phyloP scores from a whole-genome alignment of 1,140 invertebrate species.

The Zelostemma sp. region DNA sequence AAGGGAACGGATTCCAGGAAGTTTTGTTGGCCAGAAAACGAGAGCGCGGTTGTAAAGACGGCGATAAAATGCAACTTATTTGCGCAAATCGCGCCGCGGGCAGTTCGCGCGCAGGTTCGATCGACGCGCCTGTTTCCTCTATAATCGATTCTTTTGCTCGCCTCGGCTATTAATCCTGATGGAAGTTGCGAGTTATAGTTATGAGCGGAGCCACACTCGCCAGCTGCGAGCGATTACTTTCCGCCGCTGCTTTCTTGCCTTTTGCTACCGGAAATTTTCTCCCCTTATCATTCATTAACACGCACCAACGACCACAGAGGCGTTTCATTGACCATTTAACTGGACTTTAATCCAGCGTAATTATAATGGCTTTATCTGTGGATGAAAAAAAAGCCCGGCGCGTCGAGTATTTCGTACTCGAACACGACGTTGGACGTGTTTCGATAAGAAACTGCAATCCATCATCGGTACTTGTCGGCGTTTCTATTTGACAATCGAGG shows the following conservation, averaged over 20 bases:
- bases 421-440: conserved; percentile 35
- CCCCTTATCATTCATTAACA: neutral
- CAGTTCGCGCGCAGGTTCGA: neutral
- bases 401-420: no score
- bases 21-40: no score
- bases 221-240: conserved; percentile 5
- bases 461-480: neutral
- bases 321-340: neutral
- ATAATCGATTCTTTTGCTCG: conserved; percentile 12
- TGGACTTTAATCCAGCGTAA: neutral
- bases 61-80: conserved; percentile 5
- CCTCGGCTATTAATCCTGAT: conserved; percentile 9
- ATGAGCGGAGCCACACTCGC: conserved; percentile 2
- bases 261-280: conserved; percentile 5
- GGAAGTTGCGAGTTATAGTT: conserved; percentile 10
- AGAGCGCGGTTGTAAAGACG: no score
- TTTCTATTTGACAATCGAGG: conserved; percentile 42
- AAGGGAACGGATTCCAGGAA: no score
- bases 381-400: conserved; percentile 8
- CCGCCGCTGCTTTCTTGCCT: neutral
- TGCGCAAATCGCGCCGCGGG: conserved; percentile 4
- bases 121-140: conserved; percentile 2
- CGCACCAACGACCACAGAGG: neutral
- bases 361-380: conserved; percentile 2
- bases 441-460: neutral